Evolutionary conservation across 2,888 invertebrate species (phyloP), one percentile per base, ranked within the genome.

Genomic region (Philopedon plagiatum): DNA sequence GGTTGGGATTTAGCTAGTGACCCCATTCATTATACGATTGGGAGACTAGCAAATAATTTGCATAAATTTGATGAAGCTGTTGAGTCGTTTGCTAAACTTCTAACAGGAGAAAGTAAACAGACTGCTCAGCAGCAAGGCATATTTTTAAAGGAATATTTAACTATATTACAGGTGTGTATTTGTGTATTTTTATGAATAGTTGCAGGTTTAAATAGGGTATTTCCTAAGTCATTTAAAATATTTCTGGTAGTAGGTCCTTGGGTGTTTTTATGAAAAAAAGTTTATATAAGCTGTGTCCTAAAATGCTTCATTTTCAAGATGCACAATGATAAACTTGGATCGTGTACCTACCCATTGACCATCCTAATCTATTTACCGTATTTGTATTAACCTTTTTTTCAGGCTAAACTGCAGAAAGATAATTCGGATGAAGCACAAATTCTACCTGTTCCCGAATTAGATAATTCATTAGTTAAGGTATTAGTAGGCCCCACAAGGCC

Each of bases 21-120:
- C 88, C 98, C 98, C 86, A 97, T 98, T 81, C 94, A 96, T 86
- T 96, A 95, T 84, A 97, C 96, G 5, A 93, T 98, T 81, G 97
- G 97, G 1, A 91, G 96, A 77, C 94, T 97, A 84, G 96, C 96
- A 32, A 92, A 93, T 80, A 92, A 93, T 82, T 87, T 97, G 78
- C 92, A 93, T 81, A 90, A 90, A 80, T 85, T 91, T 29, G 88
- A 90, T 76, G 91, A 92, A 79, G 90, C 94, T 57, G 90, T 91
- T 78, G 86, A 89, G 77, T 94, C 95, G 74, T 94, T 96, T 84
- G 91, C 93, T 70, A 92, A 92, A 80, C 89, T 97, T 74, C 86
- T 95, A 54, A 89, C 90, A 60, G 91, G 91, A 15, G 88, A 89
- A 39, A 92, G 92, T 80, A 88, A 89, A 76, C 94, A 94, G 83